phyloP scores from a whole-genome alignment of 2,888 invertebrate species.

The Dynastes tityus region DNA sequence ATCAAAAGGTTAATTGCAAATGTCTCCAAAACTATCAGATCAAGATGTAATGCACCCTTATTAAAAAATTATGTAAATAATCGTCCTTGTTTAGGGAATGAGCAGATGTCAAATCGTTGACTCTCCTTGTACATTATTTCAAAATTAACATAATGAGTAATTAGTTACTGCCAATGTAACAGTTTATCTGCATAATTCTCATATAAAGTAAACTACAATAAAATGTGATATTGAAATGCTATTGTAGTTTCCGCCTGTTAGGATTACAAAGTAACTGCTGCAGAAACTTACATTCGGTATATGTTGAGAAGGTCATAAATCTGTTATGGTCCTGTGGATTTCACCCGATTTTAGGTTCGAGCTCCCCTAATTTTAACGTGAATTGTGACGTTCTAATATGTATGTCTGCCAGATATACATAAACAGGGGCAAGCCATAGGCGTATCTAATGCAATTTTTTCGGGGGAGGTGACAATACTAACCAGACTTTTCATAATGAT shows the following conservation, averaged over 20 bases:
- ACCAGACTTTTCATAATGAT: neutral
- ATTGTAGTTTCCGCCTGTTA: neutral
- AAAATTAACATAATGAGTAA: too few relatives aligned
- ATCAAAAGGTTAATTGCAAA: too few relatives aligned
- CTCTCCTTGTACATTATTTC: too few relatives aligned
- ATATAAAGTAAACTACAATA: neutral
- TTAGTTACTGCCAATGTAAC: too few relatives aligned
- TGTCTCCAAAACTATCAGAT: too few relatives aligned
- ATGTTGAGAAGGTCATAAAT: constrained; percentile 48
- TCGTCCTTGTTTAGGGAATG: too few relatives aligned
- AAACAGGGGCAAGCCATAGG: constrained; percentile 24
- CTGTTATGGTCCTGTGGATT: constrained; percentile 35
- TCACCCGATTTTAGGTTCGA: constrained; percentile 43
- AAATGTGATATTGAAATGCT: neutral
- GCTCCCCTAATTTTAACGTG: neutral
- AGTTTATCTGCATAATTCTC: too few relatives aligned
- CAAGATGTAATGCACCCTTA: too few relatives aligned
- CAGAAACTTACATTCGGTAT: constrained; percentile 32
- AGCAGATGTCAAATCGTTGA: too few relatives aligned
- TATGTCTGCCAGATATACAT: constrained; percentile 31
- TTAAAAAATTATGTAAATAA: too few relatives aligned
- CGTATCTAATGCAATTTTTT: neutral
- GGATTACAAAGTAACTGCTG: neutral
- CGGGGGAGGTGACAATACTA: neutral
- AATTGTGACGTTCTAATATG: constrained; percentile 33